These are phyloP conservation scores for Drosophila nigromelanica DNA, from an alignment of 1,140 invertebrate genomes.

Conservation along the genomic window DNA sequence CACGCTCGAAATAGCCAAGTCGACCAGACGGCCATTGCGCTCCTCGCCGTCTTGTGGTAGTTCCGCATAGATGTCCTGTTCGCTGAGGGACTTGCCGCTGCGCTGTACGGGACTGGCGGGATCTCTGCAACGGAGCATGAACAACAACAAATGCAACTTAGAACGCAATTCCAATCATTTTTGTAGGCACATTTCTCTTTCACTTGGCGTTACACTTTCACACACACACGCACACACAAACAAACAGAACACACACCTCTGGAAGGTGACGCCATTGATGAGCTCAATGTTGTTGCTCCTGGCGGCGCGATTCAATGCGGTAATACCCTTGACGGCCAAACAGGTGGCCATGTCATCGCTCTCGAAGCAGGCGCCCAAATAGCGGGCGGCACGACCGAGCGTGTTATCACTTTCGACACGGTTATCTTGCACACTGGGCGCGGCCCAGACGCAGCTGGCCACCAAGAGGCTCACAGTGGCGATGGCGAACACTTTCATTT, in stretches of 20 bases:
- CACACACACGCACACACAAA: conserved; percentile 25
- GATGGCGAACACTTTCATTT: conserved; percentile 83
- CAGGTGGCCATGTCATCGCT: conserved; percentile 86
- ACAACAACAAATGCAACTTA: conserved; percentile 23
- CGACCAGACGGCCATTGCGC: conserved; percentile 85
- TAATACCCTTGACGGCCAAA: conserved; percentile 86
- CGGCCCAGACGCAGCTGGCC: conserved; percentile 74
- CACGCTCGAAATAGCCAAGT: conserved; percentile 85
- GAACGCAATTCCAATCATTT: neutral
- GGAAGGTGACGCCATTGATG: conserved; percentile 86
- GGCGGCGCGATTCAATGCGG: conserved; percentile 85
- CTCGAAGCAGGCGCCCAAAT: conserved; percentile 76
- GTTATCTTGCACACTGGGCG: conserved; percentile 82
- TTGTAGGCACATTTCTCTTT: neutral
- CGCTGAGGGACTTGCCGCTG: conserved; percentile 84
- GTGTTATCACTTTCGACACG: conserved; percentile 75
- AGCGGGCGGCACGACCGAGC: conserved; percentile 70
- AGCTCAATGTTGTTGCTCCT: conserved; percentile 86
- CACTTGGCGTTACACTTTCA: conserved; percentile 27
- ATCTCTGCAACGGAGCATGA: conserved; percentile 67
- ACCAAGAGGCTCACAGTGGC: conserved; percentile 66
- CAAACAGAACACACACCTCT: conserved; percentile 82
- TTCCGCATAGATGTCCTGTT: conserved; percentile 85
- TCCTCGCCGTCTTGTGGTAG: conserved; percentile 85
- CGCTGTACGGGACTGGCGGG: conserved; percentile 80